Evolutionary conservation across 2,797 vertebrate genomes (phyloP), one percentile per base, ranked within the genome.

Genomic region (Typhlichthys subterraneus): DNA sequence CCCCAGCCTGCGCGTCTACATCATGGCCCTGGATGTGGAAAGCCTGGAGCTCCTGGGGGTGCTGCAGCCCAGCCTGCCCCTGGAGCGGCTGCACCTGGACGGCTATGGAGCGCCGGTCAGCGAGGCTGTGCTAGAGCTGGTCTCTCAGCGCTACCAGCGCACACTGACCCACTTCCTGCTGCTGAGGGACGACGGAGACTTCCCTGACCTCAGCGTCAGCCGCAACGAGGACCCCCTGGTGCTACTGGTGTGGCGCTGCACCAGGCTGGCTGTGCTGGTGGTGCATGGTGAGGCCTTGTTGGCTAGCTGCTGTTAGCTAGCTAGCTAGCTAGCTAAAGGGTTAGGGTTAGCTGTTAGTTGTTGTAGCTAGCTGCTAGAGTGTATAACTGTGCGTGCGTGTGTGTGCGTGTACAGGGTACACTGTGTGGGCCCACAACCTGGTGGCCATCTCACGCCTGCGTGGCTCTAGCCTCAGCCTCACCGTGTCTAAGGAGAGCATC

Each of bases 51-150:
- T 99, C 90, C 89, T 99, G 79, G 90, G 94, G 82, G 94, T 98
- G 88, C 92, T 99, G 59, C 99, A 99, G 90, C 98, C 98, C 55
- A 96, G 96, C 89, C 93, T 99, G 75, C 98, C 98, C 1, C 87
- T 99, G 83, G 96, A 98, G 92, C 94, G 96, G 78, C 95, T 99
- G 87, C 98, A 99, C 83, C 94, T 99, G 67, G 98, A 99, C 88
- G 97, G 96, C 89, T 99, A 96, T 83, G 91, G 93, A 83, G 94
- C 94, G 23, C 92, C 93, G 74, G 95, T 98, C 89, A 96, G 94
- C 12, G 97, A 96, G 50, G 94, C 93, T 57, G 94, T 95, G 57
- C 87, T 99, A 88, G 97, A 99, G 90, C 95, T 99, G 80, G 95
- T 99, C 90, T 95, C 96, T 67, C 95, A 94, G 92, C 98, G 99